Base-by-base conservation (phyloP, 1,140 invertebrate genomes). In the Drosophila albomicans region DNA sequence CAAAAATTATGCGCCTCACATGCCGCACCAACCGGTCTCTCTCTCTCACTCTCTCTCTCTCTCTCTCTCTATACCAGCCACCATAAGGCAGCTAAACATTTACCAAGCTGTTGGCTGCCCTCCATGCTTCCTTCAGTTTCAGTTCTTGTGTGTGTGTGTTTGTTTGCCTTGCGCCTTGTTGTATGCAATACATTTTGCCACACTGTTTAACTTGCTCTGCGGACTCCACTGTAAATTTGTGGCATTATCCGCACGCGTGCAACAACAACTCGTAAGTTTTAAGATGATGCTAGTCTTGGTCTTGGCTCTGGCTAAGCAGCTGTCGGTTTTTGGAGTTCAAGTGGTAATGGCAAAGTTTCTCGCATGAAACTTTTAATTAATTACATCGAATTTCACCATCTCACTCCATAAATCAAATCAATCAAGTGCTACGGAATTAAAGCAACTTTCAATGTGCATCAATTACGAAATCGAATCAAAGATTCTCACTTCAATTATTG, bases 1-100 rank as follows among this genome's bases (percentile, higher is more conserved):
- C 84, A 82, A 88, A 87, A 87, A 88, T 84, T 87, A 84, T 87
- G 78, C 80, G 71, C 77, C 65, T 82, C 67, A 52, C 77, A 66
- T 82, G 69, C 79, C 58, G 57, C 68, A 49, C 15, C 38, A 11
- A 30, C 20, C 20, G 3, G 0, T 25, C 20, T 25, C 20, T 25
- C 20, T 25, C 20, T 0, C 20, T 25, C 20, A 0, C 20, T 25
- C 20, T 20, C 20, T 0, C 20, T 25, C 20, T 3, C 20, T 25
- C 20, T 20, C 0, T 25, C 20, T 4, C 20, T 4, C 30, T 20
- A 30, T 51, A 15, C 3, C 2, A 45, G 30, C 41, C 13, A 28
- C 61, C 69, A 75, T 66, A 82, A 82, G 66, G 69, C 66, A 84
- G 79, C 68, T 76, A 79, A 87, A 79, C 75, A 87, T 86, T 85